phyloP scores from a whole-genome alignment of 2,888 invertebrate species.

The Sinohyriopsis cumingii region DNA sequence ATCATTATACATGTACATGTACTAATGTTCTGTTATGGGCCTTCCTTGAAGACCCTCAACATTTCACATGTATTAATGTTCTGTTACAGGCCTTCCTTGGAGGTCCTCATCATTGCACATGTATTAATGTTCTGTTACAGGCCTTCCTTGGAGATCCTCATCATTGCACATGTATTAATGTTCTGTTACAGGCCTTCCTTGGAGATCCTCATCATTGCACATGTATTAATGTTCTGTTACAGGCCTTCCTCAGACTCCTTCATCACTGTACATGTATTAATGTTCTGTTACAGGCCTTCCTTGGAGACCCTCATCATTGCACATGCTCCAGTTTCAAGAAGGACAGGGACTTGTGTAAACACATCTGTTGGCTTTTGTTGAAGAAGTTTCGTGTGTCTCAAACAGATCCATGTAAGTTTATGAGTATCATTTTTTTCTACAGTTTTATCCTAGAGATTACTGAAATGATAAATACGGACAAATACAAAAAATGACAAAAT shows the following conservation, averaged over 20 bases:
- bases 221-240: constrained; percentile 44
- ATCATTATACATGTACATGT: no score
- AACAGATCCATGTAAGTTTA: constrained; percentile 64
- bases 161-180: no score
- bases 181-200: constrained; percentile 62
- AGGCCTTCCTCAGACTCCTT: not conserved
- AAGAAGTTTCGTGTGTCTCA: constrained; percentile 69
- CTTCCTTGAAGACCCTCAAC: constrained; percentile 70
- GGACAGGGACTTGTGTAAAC: constrained; percentile 71
- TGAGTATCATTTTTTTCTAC: not conserved
- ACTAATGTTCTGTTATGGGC: constrained; percentile 49
- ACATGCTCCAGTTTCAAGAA: constrained; percentile 68
- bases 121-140: constrained; percentile 24
- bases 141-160: no score
- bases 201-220: constrained; percentile 71
- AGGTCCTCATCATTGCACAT: constrained; percentile 71
- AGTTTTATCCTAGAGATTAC: no score
- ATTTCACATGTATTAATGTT: constrained; percentile 39
- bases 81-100: constrained; percentile 67
- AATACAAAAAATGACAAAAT: no score
- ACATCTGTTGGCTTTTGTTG: constrained; percentile 71
- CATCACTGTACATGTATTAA: not conserved
- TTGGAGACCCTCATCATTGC: constrained; percentile 71
- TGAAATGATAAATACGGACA: no score
- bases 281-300: constrained; percentile 58